phyloP scores from a whole-genome alignment of 2,113 vertebrate species.

The Rhadina sibilatrix region DNA sequence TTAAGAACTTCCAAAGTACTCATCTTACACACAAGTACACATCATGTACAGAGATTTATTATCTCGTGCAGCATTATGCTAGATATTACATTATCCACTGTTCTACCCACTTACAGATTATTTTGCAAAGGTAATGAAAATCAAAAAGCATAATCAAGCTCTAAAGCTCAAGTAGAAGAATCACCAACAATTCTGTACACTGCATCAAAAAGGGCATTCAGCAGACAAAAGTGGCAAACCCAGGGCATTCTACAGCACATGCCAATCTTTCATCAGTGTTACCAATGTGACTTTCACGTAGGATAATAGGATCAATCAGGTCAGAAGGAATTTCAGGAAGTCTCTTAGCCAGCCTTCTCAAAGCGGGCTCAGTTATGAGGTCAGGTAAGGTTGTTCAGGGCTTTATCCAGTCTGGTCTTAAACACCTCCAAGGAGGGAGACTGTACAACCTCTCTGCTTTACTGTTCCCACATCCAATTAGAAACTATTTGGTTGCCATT shows the following conservation, averaged over 20 bases:
- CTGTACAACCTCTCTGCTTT: not conserved
- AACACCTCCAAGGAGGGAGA: not conserved
- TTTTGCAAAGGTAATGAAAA: not conserved
- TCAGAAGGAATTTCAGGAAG: not conserved
- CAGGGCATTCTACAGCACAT: not conserved
- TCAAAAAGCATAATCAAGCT: not conserved
- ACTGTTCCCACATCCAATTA: not conserved
- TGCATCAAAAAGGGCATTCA: not conserved
- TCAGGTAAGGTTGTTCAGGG: not conserved
- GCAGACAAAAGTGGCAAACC: not conserved
- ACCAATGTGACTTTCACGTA: rapidly evolving
- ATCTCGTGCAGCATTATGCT: not conserved
- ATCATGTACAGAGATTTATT: not conserved
- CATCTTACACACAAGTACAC: not conserved
- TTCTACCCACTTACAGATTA: not conserved
- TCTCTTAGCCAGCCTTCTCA: not conserved
- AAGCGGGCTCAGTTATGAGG: not conserved
- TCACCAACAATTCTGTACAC: not conserved
- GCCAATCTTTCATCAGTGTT: not conserved
- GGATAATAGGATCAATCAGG: not conserved
- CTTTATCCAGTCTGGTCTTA: not conserved
- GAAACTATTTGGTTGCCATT: not conserved
- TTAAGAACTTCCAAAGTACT: not conserved
- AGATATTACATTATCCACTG: not conserved
- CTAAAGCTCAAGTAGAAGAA: not conserved